Percentiles rank a stretch among this genome's conserved stretches.
These are phyloP conservation scores for Dryomyza anilis DNA, from an alignment of 2,888 invertebrate species.

Conservation along the genomic window DNA sequence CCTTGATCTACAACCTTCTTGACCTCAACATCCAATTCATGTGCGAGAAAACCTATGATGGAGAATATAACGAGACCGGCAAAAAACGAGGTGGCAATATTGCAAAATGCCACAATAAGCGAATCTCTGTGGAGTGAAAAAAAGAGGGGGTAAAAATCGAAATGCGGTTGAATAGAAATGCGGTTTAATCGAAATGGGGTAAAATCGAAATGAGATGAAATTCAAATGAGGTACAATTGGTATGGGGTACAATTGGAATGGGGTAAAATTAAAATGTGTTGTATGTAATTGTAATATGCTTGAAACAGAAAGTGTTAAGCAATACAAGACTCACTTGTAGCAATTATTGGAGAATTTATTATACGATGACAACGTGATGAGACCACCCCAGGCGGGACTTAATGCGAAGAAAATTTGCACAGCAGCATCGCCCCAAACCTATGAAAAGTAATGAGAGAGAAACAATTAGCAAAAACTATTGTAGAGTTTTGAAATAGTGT, in stretches of 20 bases:
- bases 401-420: conserved; percentile 88
- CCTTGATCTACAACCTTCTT: conserved; percentile 77
- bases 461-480: background rate
- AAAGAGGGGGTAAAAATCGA: too few species aligned
- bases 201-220: background rate
- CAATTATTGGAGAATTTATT: conserved; percentile 85
- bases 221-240: background rate
- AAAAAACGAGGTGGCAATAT: conserved; percentile 79
- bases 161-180: background rate
- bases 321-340: conserved; percentile 66
- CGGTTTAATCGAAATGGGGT: background rate
- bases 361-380: conserved; percentile 83
- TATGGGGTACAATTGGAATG: too few species aligned
- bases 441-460: conserved; percentile 11
- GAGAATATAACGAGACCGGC: conserved; percentile 82
- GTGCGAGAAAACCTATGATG: conserved; percentile 80
- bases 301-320: too few species aligned
- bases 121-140: conserved; percentile 67
- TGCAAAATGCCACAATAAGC: conserved; percentile 76
- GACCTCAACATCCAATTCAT: conserved; percentile 73
- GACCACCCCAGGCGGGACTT: conserved; percentile 85
- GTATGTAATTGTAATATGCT: too few species aligned
- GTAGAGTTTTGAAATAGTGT: background rate
- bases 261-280: too few species aligned
- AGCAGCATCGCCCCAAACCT: conserved; percentile 84